Conservation (phyloP, 1,140 invertebrate species). For the Neodiprion lecontei region DNA sequence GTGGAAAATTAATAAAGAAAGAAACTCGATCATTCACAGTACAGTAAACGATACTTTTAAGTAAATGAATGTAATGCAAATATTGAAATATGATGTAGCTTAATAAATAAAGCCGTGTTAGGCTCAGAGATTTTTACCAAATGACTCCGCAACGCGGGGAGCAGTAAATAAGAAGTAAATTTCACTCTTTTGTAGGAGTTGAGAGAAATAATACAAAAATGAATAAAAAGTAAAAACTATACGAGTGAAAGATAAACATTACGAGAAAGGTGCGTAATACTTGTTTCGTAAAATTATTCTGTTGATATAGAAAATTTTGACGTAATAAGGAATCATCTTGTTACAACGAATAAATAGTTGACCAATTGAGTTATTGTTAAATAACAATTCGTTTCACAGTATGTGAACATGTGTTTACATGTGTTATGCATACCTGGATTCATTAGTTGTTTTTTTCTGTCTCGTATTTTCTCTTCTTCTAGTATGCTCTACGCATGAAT, state of each 20-base stretch:
- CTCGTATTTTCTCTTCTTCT: too few species aligned
- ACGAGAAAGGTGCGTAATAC: conserved; percentile 15
- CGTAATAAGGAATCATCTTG: conserved; percentile 1
- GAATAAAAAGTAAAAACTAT: conserved; percentile 21
- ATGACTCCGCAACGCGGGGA: conserved; percentile 31
- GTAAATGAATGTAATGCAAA: background rate
- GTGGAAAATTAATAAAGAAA: background rate
- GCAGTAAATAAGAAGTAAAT: conserved; percentile 36
- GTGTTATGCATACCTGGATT: background rate
- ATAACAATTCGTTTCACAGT: background rate
- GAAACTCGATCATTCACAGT: conserved; percentile 2
- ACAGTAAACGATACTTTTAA: background rate
- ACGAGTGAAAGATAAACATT: conserved; percentile 24
- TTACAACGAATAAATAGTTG: conserved; percentile 1
- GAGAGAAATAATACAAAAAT: conserved; percentile 29
- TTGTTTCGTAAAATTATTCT: conserved; percentile 13
- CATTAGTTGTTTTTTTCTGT: too few species aligned
- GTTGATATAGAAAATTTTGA: background rate
- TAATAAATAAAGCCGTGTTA: background rate
- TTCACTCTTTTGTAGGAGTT: conserved; percentile 8
- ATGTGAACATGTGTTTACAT: too few species aligned
- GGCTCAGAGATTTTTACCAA: conserved; percentile 44
- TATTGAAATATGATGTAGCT: background rate
- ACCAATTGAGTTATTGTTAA: background rate
- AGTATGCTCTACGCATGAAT: too few species aligned